A percentile compares a stretch with the other conserved stretches of the same genome.
phyloP scores from a whole-genome alignment of 2,797 vertebrate species.

The Pseudomugil tenellus region DNA sequence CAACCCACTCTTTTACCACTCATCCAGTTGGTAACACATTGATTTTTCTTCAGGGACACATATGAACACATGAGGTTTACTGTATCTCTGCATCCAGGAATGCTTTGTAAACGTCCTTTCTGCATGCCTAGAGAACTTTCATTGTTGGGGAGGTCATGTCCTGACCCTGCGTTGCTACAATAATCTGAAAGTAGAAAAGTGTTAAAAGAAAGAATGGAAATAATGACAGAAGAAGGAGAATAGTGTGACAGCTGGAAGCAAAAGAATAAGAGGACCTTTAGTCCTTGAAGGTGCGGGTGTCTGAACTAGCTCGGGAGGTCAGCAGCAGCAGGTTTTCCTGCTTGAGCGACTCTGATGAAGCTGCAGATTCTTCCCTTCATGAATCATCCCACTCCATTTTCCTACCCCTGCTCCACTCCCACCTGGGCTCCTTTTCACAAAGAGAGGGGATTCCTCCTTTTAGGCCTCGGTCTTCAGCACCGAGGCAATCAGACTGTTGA shows the following conservation, averaged over 20 bases:
- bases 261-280: constrained; percentile 55
- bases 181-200: constrained; percentile 54
- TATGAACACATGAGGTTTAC: background rate
- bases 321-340: constrained; percentile 65
- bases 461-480: constrained; percentile 78
- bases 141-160: constrained; percentile 49
- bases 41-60: background rate
- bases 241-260: constrained; percentile 25
- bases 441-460: constrained; percentile 78
- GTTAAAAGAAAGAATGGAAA: constrained; percentile 44
- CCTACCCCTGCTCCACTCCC: constrained; percentile 54
- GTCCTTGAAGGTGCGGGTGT: constrained; percentile 68
- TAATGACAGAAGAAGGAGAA: constrained; percentile 21
- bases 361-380: constrained; percentile 77
- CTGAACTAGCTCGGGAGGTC: constrained; percentile 47
- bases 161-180: constrained; percentile 43
- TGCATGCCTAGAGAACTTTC: constrained; percentile 50
- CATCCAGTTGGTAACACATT: background rate
- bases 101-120: constrained; percentile 30
- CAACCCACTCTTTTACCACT: background rate
- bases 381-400: constrained; percentile 68
- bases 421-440: constrained; percentile 76
- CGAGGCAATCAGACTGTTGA: constrained; percentile 81
- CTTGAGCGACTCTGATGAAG: constrained; percentile 83
- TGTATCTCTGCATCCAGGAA: constrained; percentile 3